Base-by-base conservation (phyloP, 64 coral and sea anemone species). In the Actinia tenebrosa region DNA sequence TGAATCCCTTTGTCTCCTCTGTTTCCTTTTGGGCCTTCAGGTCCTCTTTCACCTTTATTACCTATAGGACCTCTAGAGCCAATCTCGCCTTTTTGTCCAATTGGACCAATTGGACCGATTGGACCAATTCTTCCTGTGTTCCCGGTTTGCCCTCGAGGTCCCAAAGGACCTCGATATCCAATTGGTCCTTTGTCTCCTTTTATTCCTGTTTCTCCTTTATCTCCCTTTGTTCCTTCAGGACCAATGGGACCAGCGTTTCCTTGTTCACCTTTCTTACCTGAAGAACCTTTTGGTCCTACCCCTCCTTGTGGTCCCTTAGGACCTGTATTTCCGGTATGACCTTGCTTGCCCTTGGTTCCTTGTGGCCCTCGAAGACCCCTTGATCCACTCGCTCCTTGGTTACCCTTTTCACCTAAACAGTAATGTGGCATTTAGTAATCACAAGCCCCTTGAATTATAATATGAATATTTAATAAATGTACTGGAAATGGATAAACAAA, bases 141-240 rank as follows among this genome's bases (percentile, higher is more conserved):
- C 1, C 83, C 83, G 0, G 53, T 53, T 16, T 60, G 23, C 4
- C 83, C 83, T 84, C 83, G 25, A 17, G 8, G 30, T 37, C 83
- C 83, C 27, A 19, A n/a, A 60, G 54, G 53, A 3, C 83, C 83
- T 85, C 11, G 69, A 75, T 75, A 26, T 30, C 69, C 27, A 13
- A 42, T 75, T 42, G 69, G 69, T 75, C 69, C 69, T 75, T 75
- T 75, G 5, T 75, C 69, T 75, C 69, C 69, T 75, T 3, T 75
- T 14, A 14, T 75, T 75, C 69, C 69, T 30, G 15, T 75, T 75
- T 75, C 13, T 3, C 69, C 69, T 75, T 75, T 30, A 30, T 75
- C 26, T 16, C 69, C 69, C 25, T 43, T 75, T 75, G 11, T 14
- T 42, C 69, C 69, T 75, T 43, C 26, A 8, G 13, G 3, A 30